phyloP scores from a whole-genome alignment of 2,888 invertebrate species.

The Blomia tropicalis region DNA sequence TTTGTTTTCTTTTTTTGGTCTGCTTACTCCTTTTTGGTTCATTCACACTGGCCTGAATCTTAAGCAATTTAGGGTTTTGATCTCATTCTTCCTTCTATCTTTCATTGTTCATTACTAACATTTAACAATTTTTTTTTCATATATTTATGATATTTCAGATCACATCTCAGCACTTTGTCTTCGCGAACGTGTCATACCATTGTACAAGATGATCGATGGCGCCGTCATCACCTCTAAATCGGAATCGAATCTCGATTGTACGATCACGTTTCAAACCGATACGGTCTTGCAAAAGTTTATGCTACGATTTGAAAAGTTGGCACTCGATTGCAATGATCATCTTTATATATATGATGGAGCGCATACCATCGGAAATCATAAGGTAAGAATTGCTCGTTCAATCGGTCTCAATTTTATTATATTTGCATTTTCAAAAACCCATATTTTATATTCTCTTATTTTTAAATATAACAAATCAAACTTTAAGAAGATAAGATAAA shows the following conservation, averaged over 20 bases:
- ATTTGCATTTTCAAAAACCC: too few species aligned
- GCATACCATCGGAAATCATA: constrained; percentile 67
- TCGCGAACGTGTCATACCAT: constrained; percentile 68
- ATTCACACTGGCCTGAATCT: too few species aligned
- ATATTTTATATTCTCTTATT: background rate
- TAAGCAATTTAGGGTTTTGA: too few species aligned
- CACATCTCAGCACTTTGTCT: constrained; percentile 77
- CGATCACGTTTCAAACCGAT: constrained; percentile 83
- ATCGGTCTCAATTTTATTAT: background rate
- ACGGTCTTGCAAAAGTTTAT: constrained; percentile 83
- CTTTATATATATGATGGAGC: constrained; percentile 81
- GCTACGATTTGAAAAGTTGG: constrained; percentile 76
- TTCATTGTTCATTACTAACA: too few species aligned
- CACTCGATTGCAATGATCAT: constrained; percentile 84
- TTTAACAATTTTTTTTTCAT: too few species aligned
- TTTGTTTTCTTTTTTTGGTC: too few species aligned
- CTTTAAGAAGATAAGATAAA: background rate
- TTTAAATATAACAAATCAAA: background rate
- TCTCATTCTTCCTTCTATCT: too few species aligned
- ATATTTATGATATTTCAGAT: too few species aligned
- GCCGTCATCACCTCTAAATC: constrained; percentile 76
- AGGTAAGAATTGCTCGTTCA: too few species aligned
- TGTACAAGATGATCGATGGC: constrained; percentile 77
- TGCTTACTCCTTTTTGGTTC: too few species aligned
- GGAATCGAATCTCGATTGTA: constrained; percentile 75